These are phyloP conservation scores for Hirtodrosophila histrioides DNA, from an alignment of 2,888 invertebrate species.

Conservation along the genomic window DNA sequence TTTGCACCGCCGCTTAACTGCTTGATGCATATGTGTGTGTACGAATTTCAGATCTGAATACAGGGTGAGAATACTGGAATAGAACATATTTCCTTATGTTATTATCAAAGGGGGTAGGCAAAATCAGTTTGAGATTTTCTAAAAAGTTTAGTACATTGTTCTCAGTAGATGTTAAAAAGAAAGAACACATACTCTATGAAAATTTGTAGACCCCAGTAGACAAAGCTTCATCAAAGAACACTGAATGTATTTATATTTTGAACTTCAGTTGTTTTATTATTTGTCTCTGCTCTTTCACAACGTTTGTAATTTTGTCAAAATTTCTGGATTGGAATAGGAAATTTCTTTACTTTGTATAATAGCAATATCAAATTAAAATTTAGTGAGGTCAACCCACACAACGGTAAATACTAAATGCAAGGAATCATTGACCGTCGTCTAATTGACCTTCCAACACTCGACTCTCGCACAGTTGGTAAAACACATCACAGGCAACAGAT, in stretches of 20 bases:
- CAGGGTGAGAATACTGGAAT: too few relatives aligned
- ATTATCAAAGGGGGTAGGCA: too few relatives aligned
- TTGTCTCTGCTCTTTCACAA: slow-evolving; percentile 55
- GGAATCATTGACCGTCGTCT: too few relatives aligned
- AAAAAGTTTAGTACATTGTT: too few relatives aligned
- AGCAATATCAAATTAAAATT: slow-evolving; percentile 60
- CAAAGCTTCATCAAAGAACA: slow-evolving; percentile 24
- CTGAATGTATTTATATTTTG: slow-evolving; percentile 13
- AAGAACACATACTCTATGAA: background rate
- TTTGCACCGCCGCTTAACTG: too few relatives aligned
- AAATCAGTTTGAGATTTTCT: too few relatives aligned
- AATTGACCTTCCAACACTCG: too few relatives aligned
- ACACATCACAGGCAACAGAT: slow-evolving; percentile 11
- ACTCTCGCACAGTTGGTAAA: too few relatives aligned
- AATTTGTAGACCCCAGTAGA: slow-evolving; percentile 31
- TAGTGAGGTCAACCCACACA: slow-evolving; percentile 50
- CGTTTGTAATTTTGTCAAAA: slow-evolving; percentile 70
- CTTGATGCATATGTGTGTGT: too few relatives aligned
- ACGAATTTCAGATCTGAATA: too few relatives aligned
- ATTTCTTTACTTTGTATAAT: slow-evolving; percentile 38
- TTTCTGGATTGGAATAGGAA: slow-evolving; percentile 58
- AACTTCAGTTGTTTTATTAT: slow-evolving; percentile 40
- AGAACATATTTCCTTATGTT: too few relatives aligned
- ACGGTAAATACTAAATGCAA: slow-evolving; percentile 25
- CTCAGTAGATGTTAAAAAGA: too few relatives aligned